Base-by-base conservation (phyloP, 2,113 vertebrate genomes). In the Melanotaenia duboulayi region DNA sequence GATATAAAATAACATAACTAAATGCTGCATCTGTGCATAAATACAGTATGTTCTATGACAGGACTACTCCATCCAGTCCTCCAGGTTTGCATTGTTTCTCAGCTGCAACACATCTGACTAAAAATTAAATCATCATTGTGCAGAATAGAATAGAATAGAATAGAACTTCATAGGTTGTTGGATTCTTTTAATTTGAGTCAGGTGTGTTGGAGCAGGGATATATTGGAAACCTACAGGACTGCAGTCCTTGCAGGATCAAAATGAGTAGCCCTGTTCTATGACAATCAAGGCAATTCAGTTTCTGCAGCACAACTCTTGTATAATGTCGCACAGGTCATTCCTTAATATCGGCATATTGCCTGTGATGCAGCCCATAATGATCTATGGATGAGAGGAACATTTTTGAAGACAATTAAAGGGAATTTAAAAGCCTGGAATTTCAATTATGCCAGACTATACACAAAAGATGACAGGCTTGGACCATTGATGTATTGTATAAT, bases 391-490 rank as follows among this genome's bases (percentile, higher is more conserved):
- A 74, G 71, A 35, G 2, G 25, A 54, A 52, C 56, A 19, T 58
- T 76, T 75, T 76, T 50, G 0, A n/a, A 52, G 77, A 76, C 77
- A 74, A 74, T 55, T 83, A 85, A 80, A 80, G 78, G 71, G 65
- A 83, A 83, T 80, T 78, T 71, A 83, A 89, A 85, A 84, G 82
- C 67, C 71, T 11, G 42, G 48, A 56, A 64, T 84, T 82, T 79
- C 71, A 90, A 74, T 85, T 79, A 81, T 64, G 65, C 67, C 60
- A 19, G 46, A 63, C 69, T 35, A 28, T 58, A 59, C 65, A 72
- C 50, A 80, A 76, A 78, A 83, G 63, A 91, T 78, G 88, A 89
- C 83, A 74, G 76, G 64, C 79, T 24, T 2, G 12, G 71, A 49
- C 70, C 83, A 78, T 89, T 80, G 81, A 74, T 65, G 77, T 62